These are phyloP conservation scores for Macrophya annulata DNA, from an alignment of 2,888 invertebrate genomes.

Conservation along the genomic window DNA sequence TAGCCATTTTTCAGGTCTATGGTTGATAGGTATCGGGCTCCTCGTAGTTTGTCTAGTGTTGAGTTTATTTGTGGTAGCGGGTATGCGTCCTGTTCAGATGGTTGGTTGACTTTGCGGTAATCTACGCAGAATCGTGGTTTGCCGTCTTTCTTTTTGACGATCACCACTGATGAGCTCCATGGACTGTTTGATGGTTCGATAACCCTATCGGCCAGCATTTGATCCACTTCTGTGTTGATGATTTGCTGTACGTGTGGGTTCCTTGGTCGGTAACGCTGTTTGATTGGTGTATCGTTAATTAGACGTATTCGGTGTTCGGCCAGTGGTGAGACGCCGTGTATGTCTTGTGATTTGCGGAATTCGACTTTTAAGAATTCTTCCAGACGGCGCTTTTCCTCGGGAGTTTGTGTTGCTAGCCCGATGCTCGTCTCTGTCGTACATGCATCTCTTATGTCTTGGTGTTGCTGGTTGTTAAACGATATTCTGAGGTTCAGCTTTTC, in stretches of 20 bases:
- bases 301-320: conserved; percentile 29
- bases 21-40: not conserved
- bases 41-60: not conserved
- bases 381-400: not conserved
- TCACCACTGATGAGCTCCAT: conserved; percentile 40
- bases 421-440: not conserved
- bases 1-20: not conserved
- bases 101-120: too few relatives aligned
- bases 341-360: not conserved
- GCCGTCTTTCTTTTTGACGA: conserved; percentile 21
- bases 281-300: conserved; percentile 9
- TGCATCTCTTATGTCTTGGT: not conserved
- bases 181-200: conserved; percentile 46
- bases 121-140: conserved; percentile 34
- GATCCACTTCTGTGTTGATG: not conserved
- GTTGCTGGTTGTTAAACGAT: not conserved
- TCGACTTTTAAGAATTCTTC: not conserved
- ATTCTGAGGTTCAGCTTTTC: not conserved
- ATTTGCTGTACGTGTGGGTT: conserved; percentile 13
- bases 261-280: conserved; percentile 41
- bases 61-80: conserved; percentile 3
- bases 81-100: conserved; percentile 5
- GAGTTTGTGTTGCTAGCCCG: not conserved
- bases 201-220: conserved; percentile 26
- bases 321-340: not conserved